Conservation (phyloP, 2,113 vertebrate species). For the Trichechus manatus region DNA sequence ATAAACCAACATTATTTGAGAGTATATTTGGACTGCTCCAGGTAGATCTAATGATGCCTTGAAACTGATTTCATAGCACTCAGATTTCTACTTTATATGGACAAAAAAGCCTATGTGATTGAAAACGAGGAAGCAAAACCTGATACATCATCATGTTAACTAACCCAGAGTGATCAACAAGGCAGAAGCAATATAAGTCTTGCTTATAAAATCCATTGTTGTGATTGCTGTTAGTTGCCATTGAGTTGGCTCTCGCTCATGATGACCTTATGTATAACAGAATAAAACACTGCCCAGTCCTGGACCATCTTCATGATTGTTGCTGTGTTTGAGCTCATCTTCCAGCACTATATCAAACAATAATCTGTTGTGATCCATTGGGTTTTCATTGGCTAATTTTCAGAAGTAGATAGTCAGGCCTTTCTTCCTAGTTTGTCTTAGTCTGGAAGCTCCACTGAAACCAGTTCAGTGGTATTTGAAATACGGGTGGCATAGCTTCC, state of each 20-base stretch:
- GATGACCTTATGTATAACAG: not conserved
- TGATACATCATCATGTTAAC: not conserved
- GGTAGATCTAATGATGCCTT: not conserved
- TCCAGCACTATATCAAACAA: not conserved
- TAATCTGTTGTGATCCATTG: not conserved
- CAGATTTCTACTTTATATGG: not conserved
- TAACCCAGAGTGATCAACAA: not conserved
- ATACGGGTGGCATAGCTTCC: not conserved
- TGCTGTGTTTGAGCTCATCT: not conserved
- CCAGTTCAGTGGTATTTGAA: not conserved
- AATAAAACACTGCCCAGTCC: not conserved
- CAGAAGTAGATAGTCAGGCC: not conserved
- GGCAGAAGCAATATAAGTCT: not conserved
- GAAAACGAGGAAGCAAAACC: slow-evolving; percentile 43
- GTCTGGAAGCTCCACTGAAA: not conserved
- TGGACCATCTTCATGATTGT: not conserved
- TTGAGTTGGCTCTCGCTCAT: not conserved
- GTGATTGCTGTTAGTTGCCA: not conserved
- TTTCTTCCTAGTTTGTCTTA: not conserved
- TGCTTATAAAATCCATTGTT: not conserved
- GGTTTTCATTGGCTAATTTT: not conserved
- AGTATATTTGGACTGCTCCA: not conserved
- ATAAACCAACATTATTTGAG: not conserved
- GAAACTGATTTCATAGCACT: not conserved
- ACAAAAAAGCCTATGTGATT: not conserved